These are phyloP conservation scores for Lasioglossum leucozonium DNA, from an alignment of 2,888 invertebrate species.

Conservation along the genomic window DNA sequence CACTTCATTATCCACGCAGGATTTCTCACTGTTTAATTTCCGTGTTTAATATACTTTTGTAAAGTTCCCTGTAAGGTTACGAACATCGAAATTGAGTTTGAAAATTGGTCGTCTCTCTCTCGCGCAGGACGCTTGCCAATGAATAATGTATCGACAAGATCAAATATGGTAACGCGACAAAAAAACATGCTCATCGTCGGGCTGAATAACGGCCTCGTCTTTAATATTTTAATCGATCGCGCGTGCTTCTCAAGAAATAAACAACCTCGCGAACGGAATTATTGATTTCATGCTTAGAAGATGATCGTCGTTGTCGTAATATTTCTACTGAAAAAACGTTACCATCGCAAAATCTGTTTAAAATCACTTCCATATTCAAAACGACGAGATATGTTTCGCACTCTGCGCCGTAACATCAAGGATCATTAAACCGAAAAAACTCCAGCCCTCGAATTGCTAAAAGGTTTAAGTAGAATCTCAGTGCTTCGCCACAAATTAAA, in stretches of 20 bases:
- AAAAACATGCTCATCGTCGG: not conserved
- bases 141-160: not conserved
- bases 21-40: constrained; percentile 8
- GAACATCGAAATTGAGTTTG: not conserved
- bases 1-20: not conserved
- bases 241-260: not conserved
- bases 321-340: not conserved
- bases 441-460: not conserved
- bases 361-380: not conserved
- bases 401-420: not conserved
- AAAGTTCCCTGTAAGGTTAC: not conserved
- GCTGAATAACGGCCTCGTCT: not conserved
- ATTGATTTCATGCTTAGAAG: not conserved
- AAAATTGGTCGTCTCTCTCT: not conserved
- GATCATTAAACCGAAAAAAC: not conserved
- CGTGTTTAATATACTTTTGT: not conserved
- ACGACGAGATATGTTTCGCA: not conserved
- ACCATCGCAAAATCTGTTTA: not conserved
- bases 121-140: not conserved
- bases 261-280: too few relatives aligned
- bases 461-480: not conserved
- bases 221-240: not conserved
- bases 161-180: not conserved
- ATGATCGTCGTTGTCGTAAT: not conserved
- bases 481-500: not conserved